phyloP scores from a whole-genome alignment of 2,888 invertebrate species.

The Falcaria lacertinaria region DNA sequence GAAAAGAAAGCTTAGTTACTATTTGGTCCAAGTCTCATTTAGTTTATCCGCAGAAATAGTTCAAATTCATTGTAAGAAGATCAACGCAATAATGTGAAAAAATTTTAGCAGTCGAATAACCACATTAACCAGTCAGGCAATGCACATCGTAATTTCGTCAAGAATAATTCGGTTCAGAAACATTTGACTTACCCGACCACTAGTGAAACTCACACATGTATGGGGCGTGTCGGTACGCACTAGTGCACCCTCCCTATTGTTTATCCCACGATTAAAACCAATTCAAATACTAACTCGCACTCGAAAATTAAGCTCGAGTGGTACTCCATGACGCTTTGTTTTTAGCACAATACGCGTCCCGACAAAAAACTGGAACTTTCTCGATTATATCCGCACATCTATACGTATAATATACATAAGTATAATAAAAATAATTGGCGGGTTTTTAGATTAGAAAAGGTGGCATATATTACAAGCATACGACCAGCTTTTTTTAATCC shows the following conservation, averaged over 20 bases:
- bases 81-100: too few species aligned
- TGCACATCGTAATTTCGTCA: conserved; percentile 8
- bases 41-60: too few species aligned
- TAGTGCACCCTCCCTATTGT: conserved; percentile 67
- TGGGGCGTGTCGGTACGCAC: conserved; percentile 61
- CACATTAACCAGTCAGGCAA: conserved; percentile 16
- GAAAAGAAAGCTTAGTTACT: too few species aligned
- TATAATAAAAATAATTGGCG: too few species aligned
- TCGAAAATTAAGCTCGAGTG: conserved; percentile 76
- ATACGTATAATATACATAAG: too few species aligned
- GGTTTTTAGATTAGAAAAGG: too few species aligned
- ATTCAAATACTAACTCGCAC: conserved; percentile 77
- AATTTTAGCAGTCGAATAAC: too few species aligned
- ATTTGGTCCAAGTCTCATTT: too few species aligned
- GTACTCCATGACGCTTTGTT: conserved; percentile 66
- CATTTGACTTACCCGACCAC: conserved; percentile 21
- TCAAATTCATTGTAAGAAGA: too few species aligned
- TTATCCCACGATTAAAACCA: conserved; percentile 79
- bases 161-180: conserved; percentile 23
- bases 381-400: conserved; percentile 5
- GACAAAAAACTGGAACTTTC: conserved; percentile 39
- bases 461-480: too few species aligned
- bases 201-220: conserved; percentile 49
- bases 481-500: too few species aligned
- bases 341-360: conserved; percentile 68